These are phyloP conservation scores for Xenopus tropicalis DNA, from an alignment of 2,113 vertebrate species.

Conservation along the genomic window DNA sequence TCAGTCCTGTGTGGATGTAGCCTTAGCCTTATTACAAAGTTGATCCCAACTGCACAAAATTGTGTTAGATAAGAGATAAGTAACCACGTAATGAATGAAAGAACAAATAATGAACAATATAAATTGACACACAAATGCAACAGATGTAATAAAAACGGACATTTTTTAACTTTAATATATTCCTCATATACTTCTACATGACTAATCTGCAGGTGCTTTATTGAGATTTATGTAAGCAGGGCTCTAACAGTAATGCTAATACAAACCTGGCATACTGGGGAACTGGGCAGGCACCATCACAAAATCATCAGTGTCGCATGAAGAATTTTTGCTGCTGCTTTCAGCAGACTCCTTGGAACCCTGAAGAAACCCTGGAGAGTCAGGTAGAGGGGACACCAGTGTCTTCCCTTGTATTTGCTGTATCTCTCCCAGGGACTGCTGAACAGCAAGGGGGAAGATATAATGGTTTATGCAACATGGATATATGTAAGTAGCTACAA, in stretches of 20 bases:
- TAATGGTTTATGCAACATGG: conserved; percentile 25
- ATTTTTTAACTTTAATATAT: no score
- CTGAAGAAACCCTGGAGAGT: conserved; percentile 68
- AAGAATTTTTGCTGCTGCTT: conserved; percentile 88
- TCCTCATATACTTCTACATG: no score
- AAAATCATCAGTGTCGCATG: conserved; percentile 85
- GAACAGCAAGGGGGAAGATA: conserved; percentile 34
- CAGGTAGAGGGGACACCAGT: conserved; percentile 71
- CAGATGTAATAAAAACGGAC: no score
- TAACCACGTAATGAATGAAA: no score
- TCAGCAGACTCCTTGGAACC: conserved; percentile 70
- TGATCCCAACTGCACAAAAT: no score
- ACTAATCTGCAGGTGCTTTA: background rate
- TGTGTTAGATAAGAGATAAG: no score
- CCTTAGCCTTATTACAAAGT: no score
- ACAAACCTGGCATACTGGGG: conserved; percentile 67
- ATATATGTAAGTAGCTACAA: conserved; percentile 38
- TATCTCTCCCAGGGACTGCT: conserved; percentile 81
- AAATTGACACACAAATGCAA: no score
- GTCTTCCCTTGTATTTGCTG: conserved; percentile 75
- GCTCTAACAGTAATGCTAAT: background rate
- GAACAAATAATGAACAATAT: no score
- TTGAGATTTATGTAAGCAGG: background rate
- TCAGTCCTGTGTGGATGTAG: no score
- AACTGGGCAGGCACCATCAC: conserved; percentile 87